These are phyloP conservation scores for Gymnodraco acuticeps DNA, from an alignment of 2,797 vertebrate genomes.

Conservation along the genomic window DNA sequence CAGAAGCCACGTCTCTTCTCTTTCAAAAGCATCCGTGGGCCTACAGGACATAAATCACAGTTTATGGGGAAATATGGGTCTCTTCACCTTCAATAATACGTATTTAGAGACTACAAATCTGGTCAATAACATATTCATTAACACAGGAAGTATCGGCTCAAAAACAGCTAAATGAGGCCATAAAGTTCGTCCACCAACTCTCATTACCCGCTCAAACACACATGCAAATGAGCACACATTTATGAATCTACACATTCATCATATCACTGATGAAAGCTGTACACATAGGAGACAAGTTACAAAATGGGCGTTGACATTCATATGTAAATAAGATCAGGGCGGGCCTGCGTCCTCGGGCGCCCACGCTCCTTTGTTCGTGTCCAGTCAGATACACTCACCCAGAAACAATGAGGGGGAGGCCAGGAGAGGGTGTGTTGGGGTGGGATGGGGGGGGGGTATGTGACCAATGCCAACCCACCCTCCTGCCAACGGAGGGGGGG, in stretches of 20 bases:
- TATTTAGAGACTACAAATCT: not conserved
- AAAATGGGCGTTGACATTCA: conserved; percentile 69
- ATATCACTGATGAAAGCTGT: conserved; percentile 31
- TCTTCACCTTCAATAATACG: conserved; percentile 1
- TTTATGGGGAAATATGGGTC: not conserved
- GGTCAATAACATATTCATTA: conserved; percentile 3
- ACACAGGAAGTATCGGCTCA: not conserved
- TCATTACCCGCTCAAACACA: conserved; percentile 49
- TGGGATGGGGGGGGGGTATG: conserved; percentile 41
- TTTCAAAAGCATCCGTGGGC: not conserved
- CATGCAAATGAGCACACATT: not conserved
- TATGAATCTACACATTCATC: conserved; percentile 60
- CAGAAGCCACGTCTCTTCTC: not conserved
- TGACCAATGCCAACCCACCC: conserved; percentile 82
- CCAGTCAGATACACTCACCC: conserved; percentile 90
- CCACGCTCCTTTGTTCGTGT: conserved; percentile 86
- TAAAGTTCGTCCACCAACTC: conserved; percentile 26
- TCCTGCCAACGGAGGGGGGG: conserved; percentile 63
- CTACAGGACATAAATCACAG: not conserved
- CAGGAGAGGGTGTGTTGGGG: too few species aligned
- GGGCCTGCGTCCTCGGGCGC: conserved; percentile 75
- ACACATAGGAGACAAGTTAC: conserved; percentile 33
- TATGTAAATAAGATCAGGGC: conserved; percentile 69
- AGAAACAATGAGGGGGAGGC: conserved; percentile 81
- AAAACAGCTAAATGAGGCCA: conserved; percentile 4